Evolutionary conservation across 2,113 vertebrate species (phyloP).

Genomic region (Pterocles burchelli): DNA sequence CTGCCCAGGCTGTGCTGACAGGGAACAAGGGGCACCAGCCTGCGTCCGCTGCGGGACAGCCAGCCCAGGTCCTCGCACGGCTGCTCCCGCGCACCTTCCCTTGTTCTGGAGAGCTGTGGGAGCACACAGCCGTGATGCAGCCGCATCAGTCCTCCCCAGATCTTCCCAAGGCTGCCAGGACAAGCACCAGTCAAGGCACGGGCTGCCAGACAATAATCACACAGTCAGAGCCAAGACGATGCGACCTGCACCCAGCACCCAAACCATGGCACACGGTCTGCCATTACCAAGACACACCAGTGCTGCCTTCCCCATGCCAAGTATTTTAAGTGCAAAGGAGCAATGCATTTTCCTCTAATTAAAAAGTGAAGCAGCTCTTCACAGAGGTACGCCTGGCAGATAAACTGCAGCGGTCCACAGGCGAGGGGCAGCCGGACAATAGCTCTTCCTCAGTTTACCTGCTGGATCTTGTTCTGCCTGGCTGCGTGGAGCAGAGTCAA

Average conservation of each 20-base stretch:
- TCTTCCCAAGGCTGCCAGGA: not conserved
- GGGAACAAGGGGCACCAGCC: not conserved
- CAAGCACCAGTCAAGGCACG: accelerated
- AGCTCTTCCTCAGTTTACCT: conserved; percentile 58
- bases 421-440: not conserved
- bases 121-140: accelerated
- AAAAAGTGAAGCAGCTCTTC: not conserved
- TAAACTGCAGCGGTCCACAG: not conserved
- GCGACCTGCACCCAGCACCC: accelerated
- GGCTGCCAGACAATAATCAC: not conserved
- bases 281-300: accelerated
- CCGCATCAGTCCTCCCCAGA: not conserved
- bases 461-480: conserved; percentile 44
- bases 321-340: not conserved
- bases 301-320: accelerated
- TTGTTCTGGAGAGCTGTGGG: not conserved
- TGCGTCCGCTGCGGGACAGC: not conserved
- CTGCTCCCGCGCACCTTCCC: not conserved
- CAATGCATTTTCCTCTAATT: not conserved
- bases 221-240: accelerated
- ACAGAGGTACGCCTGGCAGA: not conserved
- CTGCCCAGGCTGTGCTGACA: not conserved
- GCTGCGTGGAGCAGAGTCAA: conserved; percentile 19
- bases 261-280: accelerated
- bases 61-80: accelerated